Evolutionary conservation across 2,113 vertebrate species (phyloP).

Genomic region (Paramisgurnus dabryanus): DNA sequence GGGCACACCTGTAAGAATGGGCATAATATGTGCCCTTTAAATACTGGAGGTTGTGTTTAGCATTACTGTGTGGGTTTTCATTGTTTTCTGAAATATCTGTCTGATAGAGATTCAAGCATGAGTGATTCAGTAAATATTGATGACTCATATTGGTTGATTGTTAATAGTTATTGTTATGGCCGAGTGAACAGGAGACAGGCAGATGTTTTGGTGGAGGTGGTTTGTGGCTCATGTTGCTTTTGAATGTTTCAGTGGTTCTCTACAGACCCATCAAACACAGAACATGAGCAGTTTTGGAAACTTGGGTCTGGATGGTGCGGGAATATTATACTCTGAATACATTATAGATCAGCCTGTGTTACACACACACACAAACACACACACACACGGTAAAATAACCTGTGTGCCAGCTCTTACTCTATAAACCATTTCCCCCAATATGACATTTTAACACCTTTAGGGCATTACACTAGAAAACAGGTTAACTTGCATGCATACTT

Average conservation of each 20-base stretch:
- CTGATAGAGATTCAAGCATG: neutral
- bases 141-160: neutral
- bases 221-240: constrained; percentile 21
- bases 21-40: no score
- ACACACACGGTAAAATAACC: constrained; percentile 12
- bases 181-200: neutral
- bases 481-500: constrained; percentile 3
- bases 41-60: no score
- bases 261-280: constrained; percentile 26
- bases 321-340: constrained; percentile 64
- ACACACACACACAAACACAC: constrained; percentile 6
- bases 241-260: constrained; percentile 42
- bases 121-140: neutral
- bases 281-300: constrained; percentile 71
- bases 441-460: neutral
- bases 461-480: neutral
- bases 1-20: no score
- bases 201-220: neutral
- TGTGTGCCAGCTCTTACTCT: neutral
- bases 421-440: neutral
- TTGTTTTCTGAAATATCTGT: neutral
- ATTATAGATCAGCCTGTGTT: constrained; percentile 66
- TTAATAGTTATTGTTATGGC: constrained; percentile 7
- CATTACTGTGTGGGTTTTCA: neutral
- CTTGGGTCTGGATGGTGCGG: constrained; percentile 57